Evolutionary conservation across 1,140 invertebrate species (phyloP).

Genomic region (Drosophila trapezifrons): DNA sequence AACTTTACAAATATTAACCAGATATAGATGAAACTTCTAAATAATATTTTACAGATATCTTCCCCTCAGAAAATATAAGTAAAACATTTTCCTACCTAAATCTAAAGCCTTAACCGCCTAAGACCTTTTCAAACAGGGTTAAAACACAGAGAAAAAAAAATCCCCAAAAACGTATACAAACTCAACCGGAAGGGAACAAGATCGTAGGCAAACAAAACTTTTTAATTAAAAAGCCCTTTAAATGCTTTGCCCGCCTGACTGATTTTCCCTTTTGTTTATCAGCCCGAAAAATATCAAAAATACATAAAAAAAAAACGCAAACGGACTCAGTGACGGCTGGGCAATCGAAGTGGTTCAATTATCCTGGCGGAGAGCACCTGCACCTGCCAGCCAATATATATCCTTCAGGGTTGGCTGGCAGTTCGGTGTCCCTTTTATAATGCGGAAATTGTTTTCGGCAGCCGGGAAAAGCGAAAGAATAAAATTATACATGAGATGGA

Average conservation of each 20-base stretch:
- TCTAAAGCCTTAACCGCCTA: conserved; percentile 8
- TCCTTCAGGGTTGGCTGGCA: not conserved
- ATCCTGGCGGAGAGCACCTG: conserved; percentile 33
- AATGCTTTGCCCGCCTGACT: conserved; percentile 65
- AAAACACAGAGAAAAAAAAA: conserved; percentile 30
- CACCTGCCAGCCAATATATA: conserved; percentile 52
- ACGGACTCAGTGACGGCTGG: conserved; percentile 14
- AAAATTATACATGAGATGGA: conserved; percentile 51
- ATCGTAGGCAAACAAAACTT: conserved; percentile 70
- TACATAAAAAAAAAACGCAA: conserved; percentile 52
- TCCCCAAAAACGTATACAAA: conserved; percentile 1
- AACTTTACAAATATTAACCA: not conserved
- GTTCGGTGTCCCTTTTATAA: conserved; percentile 30
- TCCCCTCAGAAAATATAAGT: not conserved
- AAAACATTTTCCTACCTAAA: not conserved
- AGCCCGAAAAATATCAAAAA: conserved; percentile 35
- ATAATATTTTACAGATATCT: not conserved
- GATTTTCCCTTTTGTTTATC: conserved; percentile 37
- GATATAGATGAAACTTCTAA: not conserved
- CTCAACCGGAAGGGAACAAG: conserved; percentile 12
- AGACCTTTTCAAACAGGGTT: conserved; percentile 48
- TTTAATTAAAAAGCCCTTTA: conserved; percentile 81
- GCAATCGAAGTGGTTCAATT: conserved; percentile 76
- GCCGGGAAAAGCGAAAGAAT: conserved; percentile 18
- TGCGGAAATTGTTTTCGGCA: conserved; percentile 33